Evolutionary conservation across 2,888 invertebrate genomes (phyloP).

Genomic region (Eutolmus rufibarbis): DNA sequence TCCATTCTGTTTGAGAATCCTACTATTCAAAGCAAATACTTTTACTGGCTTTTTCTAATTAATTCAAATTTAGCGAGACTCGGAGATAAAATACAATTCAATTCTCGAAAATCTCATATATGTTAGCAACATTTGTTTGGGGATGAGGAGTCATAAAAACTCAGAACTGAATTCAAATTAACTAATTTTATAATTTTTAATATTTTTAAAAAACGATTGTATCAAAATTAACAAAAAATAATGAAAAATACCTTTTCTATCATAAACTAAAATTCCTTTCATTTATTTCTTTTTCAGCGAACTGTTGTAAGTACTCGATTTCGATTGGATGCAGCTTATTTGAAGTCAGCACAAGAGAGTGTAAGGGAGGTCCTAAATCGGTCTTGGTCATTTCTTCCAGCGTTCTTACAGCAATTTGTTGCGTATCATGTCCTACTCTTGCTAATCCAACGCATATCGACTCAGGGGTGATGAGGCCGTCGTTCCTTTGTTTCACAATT

Average conservation of each 20-base stretch:
- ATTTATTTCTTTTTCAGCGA: slow-evolving; percentile 55
- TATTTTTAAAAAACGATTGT: background rate
- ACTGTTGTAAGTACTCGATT: slow-evolving; percentile 82
- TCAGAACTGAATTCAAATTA: too few species aligned
- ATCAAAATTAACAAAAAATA: too few species aligned
- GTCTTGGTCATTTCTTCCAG: slow-evolving; percentile 74
- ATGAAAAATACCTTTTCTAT: background rate
- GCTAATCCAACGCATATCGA: slow-evolving; percentile 86
- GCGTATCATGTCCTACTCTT: slow-evolving; percentile 86
- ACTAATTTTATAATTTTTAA: too few species aligned
- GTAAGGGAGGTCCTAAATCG: slow-evolving; percentile 89
- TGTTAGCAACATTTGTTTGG: too few species aligned
- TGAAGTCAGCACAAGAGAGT: slow-evolving; percentile 90
- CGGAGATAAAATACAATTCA: too few species aligned
- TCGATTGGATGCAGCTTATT: slow-evolving; percentile 88
- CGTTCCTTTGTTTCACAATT: slow-evolving; percentile 67
- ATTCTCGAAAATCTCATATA: too few species aligned
- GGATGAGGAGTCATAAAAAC: too few species aligned
- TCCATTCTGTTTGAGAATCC: too few species aligned
- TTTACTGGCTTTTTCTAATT: too few species aligned
- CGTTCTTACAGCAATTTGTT: slow-evolving; percentile 77
- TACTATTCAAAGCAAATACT: too few species aligned
- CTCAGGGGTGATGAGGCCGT: slow-evolving; percentile 64
- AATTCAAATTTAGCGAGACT: too few species aligned
- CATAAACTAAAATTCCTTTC: background rate